These are phyloP conservation scores for Orientallactaga bullata DNA, from an alignment of 2,113 vertebrate species.

Conservation along the genomic window DNA sequence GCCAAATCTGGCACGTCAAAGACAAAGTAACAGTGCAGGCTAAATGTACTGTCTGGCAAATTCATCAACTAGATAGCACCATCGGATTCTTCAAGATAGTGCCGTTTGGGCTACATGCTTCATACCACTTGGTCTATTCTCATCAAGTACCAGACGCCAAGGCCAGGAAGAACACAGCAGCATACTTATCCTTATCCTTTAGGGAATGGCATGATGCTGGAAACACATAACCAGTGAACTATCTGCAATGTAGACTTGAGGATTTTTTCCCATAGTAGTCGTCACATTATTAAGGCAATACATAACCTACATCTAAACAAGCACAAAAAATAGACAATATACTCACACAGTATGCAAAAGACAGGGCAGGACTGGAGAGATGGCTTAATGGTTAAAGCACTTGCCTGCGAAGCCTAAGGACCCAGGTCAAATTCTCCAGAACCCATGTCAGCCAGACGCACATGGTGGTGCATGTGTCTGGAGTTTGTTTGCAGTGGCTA, in stretches of 20 bases:
- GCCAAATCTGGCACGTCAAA: slow-evolving; percentile 27
- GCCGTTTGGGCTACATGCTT: background rate
- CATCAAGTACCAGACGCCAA: background rate
- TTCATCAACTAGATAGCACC: background rate
- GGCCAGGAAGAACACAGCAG: background rate
- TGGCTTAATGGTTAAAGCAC: too few relatives aligned
- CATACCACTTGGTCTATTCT: slow-evolving; percentile 29
- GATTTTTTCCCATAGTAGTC: background rate
- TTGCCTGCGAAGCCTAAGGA: too few relatives aligned
- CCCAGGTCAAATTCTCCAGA: too few relatives aligned
- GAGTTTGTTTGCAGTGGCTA: too few relatives aligned
- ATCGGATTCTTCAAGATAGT: background rate
- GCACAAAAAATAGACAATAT: slow-evolving; percentile 37
- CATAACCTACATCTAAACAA: slow-evolving; percentile 25
- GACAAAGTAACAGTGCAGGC: background rate
- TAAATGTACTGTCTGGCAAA: background rate
- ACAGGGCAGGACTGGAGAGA: background rate
- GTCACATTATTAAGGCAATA: slow-evolving; percentile 25
- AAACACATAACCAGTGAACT: slow-evolving; percentile 20
- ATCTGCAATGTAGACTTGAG: background rate
- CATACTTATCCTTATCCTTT: background rate
- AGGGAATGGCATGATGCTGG: background rate
- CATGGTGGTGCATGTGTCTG: too few relatives aligned
- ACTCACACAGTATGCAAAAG: background rate
- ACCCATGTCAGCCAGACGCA: too few relatives aligned